Percentiles rank a stretch among this genome's conserved stretches.
Evolutionary conservation across 23 tunicate species (phyloP).

Genomic region (Aplidium turbinatum): DNA sequence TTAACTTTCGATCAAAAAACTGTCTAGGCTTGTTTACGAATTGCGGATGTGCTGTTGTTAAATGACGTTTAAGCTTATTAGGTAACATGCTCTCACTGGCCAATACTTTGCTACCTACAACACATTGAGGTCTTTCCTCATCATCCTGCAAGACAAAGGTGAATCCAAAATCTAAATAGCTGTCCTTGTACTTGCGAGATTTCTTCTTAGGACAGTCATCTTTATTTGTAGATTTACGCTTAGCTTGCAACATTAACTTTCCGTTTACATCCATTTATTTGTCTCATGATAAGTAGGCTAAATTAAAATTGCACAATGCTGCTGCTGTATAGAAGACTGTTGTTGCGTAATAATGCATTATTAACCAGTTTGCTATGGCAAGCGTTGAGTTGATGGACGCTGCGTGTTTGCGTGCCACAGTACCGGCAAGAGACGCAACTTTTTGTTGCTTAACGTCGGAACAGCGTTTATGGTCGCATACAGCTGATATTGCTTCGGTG

Average conservation of each 20-base stretch:
- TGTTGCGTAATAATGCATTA: slow-evolving; percentile 12
- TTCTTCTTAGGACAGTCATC: slow-evolving; percentile 30
- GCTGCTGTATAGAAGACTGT: background rate
- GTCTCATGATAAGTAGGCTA: slow-evolving; percentile 4
- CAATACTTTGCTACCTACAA: too few relatives aligned
- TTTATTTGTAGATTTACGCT: background rate
- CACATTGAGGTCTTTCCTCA: too few relatives aligned
- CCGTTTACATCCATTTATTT: slow-evolving; percentile 42
- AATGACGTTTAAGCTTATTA: slow-evolving; percentile 45
- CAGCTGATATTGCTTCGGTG: too few relatives aligned
- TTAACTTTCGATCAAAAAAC: slow-evolving; percentile 42
- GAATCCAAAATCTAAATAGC: slow-evolving; percentile 52
- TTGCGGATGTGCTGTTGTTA: slow-evolving; percentile 31
- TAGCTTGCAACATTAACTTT: slow-evolving; percentile 12
- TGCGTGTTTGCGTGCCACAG: too few relatives aligned
- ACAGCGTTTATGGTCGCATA: too few relatives aligned
- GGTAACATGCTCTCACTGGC: too few relatives aligned
- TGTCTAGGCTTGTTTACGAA: slow-evolving; percentile 46
- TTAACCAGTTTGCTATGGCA: too few relatives aligned
- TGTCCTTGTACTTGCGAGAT: slow-evolving; percentile 31
- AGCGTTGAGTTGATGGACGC: too few relatives aligned
- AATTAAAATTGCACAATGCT: slow-evolving; percentile 19
- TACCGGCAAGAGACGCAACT: too few relatives aligned
- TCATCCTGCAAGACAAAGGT: slow-evolving; percentile 34
- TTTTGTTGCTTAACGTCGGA: too few relatives aligned